Conservation (phyloP, 2,797 vertebrate genomes). For the Furcifer pardalis region DNA sequence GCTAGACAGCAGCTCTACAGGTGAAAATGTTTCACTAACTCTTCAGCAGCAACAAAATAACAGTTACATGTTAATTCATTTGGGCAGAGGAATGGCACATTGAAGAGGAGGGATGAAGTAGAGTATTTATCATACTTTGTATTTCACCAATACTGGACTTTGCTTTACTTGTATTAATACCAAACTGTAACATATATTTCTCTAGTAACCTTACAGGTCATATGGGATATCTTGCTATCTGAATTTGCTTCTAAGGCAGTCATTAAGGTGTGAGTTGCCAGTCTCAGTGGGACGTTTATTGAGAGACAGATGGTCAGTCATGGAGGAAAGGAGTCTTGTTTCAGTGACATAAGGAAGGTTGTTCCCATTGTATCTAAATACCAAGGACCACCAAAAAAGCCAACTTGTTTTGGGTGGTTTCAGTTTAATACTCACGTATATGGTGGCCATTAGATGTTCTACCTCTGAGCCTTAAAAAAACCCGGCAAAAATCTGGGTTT, state of each 20-base stretch:
- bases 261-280: conserved; percentile 13
- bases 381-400: conserved; percentile 15
- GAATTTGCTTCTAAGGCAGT: conserved; percentile 25
- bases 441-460: not conserved
- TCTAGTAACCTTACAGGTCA: conserved; percentile 15
- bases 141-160: conserved; percentile 50
- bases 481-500: not conserved
- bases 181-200: conserved; percentile 11
- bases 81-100: conserved; percentile 61
- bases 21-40: conserved; percentile 94
- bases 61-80: conserved; percentile 64
- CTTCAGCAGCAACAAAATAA: conserved; percentile 73
- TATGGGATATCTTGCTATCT: not conserved
- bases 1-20: conserved; percentile 83
- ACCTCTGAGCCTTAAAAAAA: conserved; percentile 27
- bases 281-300: not conserved
- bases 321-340: conserved; percentile 30
- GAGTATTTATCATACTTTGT: conserved; percentile 23
- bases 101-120: conserved; percentile 35
- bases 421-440: not conserved
- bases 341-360: conserved; percentile 19
- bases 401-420: conserved; percentile 6
- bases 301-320: conserved; percentile 23
- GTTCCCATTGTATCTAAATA: conserved; percentile 35
- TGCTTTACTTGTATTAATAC: conserved; percentile 32